Percentiles rank a stretch among this genome's conserved stretches.
phyloP scores from a whole-genome alignment of 1,140 invertebrate genomes.

The Cotesia chilonis region DNA sequence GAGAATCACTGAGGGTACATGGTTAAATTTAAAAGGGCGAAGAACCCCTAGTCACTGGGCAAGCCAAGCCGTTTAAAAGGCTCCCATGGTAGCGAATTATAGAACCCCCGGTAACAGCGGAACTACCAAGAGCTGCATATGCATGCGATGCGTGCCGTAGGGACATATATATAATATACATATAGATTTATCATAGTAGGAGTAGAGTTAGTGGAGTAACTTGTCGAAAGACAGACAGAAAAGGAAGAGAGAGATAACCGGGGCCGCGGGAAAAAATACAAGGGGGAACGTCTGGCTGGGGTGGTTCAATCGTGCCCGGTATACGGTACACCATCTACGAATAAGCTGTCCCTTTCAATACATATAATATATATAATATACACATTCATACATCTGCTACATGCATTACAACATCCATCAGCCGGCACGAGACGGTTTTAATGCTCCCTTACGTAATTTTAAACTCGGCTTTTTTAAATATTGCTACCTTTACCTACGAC shows the following conservation, averaged over 20 bases:
- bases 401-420: conserved; percentile 55
- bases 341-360: neutral
- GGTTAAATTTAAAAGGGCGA: conserved; percentile 51
- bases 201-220: too few species aligned
- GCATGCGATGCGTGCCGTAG: conserved; percentile 31
- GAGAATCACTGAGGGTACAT: conserved; percentile 33
- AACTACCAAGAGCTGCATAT: conserved; percentile 32
- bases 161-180: conserved; percentile 12
- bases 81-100: conserved; percentile 36
- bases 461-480: conserved; percentile 44
- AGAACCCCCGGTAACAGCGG: conserved; percentile 30
- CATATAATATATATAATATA: conserved; percentile 37
- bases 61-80: conserved; percentile 48
- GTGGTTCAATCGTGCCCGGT: conserved; percentile 15
- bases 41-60: conserved; percentile 39
- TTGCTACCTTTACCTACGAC: conserved; percentile 17
- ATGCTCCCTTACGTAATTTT: conserved; percentile 46
- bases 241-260: conserved; percentile 32
- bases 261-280: conserved; percentile 17
- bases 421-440: conserved; percentile 52
- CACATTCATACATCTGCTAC: conserved; percentile 44
- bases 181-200: neutral
- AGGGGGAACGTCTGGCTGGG: conserved; percentile 14
- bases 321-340: neutral
- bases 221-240: neutral